Base-by-base conservation (phyloP, 2,888 invertebrate genomes). In the Octonoba sinensis region DNA sequence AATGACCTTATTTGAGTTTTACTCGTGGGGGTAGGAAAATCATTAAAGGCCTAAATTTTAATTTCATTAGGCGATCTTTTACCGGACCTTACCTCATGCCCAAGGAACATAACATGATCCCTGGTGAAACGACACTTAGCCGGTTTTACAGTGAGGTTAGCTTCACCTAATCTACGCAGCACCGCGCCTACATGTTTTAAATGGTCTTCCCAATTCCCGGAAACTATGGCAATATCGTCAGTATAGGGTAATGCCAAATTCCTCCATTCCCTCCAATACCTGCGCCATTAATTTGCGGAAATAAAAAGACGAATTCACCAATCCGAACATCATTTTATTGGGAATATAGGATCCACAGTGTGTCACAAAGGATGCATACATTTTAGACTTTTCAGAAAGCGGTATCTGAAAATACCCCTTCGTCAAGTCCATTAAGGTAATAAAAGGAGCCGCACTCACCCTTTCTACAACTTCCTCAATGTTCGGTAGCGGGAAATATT, bases 171-270 rank as follows among this genome's bases (percentile, higher is more conserved):
- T 2, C 36, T 47, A 1, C 36, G 18, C 6, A 67, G 36, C 15
- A 60, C 36, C 0, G 18, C 16, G 11, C 54, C 22, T 16, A 75
- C 0, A 46, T 75, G 75, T 66, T 49, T 47, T 24, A 75, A 22
- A 60, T 67, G 67, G 18, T 75, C 67, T 18, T 75, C 67, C 66
- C 59, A 67, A 20, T 6, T 75, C 36, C 49, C 13, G 47, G 75
- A 67, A n/a, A n/a, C n/a, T n/a, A 67, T 51, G 8, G 67, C 47
- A 1, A 67, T n/a, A 66, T 66, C 74, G 16, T 71, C 70, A 6
- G 59, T 4, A 24, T 71, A 71, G 12, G 12, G 60, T 8, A 59
- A n/a, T n/a, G 0, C 15, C 36, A 15, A 71, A 0, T 46, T 22
- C 46, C 47, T 22, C 51, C 71, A 0, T 12, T 15, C 47, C 47